Conservation (phyloP, 1,140 invertebrate species). For the Drosophila lacteicornis region DNA sequence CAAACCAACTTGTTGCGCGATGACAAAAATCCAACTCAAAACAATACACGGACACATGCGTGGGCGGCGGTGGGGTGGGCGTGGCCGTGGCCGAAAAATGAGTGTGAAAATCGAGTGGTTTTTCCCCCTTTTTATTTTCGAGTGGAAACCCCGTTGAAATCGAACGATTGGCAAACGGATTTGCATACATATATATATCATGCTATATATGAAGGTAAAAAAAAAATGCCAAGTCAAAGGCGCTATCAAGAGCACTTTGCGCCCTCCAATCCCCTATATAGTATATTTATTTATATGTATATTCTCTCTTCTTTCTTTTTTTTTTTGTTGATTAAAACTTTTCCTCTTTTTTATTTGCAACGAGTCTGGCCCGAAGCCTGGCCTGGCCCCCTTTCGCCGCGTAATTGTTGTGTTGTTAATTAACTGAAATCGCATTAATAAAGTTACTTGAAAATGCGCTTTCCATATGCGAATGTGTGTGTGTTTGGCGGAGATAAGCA, state of each 20-base stretch:
- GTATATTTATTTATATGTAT: not conserved
- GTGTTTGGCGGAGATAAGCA: slow-evolving; percentile 11
- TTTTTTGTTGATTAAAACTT: slow-evolving; percentile 2
- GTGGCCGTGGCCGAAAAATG: slow-evolving; percentile 16
- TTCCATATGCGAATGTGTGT: slow-evolving; percentile 20
- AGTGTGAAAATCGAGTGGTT: slow-evolving; percentile 27
- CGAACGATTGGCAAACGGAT: slow-evolving; percentile 5
- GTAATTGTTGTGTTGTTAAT: slow-evolving; percentile 77
- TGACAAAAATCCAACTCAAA: slow-evolving; percentile 66
- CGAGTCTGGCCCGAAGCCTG: not conserved
- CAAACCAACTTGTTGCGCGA: slow-evolving; percentile 69
- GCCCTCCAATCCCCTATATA: not conserved
- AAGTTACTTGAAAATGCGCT: slow-evolving; percentile 64
- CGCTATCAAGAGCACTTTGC: slow-evolving; percentile 2
- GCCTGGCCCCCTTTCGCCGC: slow-evolving; percentile 3
- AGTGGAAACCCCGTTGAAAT: slow-evolving; percentile 1
- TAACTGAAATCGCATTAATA: slow-evolving; percentile 81
- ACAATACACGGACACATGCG: slow-evolving; percentile 62
- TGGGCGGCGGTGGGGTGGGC: slow-evolving; percentile 30
- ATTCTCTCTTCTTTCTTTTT: not conserved
- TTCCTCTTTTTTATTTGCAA: not conserved
- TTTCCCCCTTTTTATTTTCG: not conserved
- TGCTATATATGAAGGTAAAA: not conserved
- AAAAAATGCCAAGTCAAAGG: slow-evolving; percentile 4
- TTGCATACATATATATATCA: not conserved